Evolutionary conservation across 1,140 invertebrate genomes (phyloP).

Genomic region (Phymastichus coffea): DNA sequence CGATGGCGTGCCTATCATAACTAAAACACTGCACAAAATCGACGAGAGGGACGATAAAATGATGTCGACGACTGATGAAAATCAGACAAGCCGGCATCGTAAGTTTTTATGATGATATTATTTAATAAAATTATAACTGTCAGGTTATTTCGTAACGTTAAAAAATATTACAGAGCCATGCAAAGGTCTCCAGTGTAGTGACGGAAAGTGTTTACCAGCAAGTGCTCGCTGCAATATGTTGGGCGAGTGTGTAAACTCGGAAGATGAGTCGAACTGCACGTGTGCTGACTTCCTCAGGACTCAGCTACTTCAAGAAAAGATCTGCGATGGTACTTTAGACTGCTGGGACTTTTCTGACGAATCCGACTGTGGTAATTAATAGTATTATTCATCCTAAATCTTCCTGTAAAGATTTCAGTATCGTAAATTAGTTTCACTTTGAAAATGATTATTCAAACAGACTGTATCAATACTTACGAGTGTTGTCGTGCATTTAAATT

Average conservation of each 20-base stretch:
- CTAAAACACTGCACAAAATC: conserved; percentile 65
- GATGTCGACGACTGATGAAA: conserved; percentile 47
- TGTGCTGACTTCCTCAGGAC: conserved; percentile 75
- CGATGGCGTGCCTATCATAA: conserved; percentile 67
- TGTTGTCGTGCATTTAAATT: too few species aligned
- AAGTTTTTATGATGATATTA: too few species aligned
- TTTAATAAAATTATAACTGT: neutral
- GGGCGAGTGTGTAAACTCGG: conserved; percentile 70
- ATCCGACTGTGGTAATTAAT: conserved; percentile 68
- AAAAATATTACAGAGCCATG: conserved; percentile 37
- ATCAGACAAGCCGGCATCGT: conserved; percentile 44
- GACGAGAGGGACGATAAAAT: conserved; percentile 41
- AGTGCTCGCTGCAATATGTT: conserved; percentile 73
- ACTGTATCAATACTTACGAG: too few species aligned
- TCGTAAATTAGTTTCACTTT: too few species aligned
- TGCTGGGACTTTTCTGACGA: conserved; percentile 83
- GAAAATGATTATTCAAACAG: too few species aligned
- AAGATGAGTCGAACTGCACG: conserved; percentile 73
- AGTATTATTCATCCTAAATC: neutral
- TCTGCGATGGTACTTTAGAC: conserved; percentile 78
- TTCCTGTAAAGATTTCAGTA: neutral
- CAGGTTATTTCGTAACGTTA: neutral
- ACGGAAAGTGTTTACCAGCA: conserved; percentile 68
- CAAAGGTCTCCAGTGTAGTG: conserved; percentile 57
- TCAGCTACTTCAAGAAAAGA: conserved; percentile 69